Base-by-base conservation (phyloP, 2,888 invertebrate genomes). In the Drosophila engyochracea region DNA sequence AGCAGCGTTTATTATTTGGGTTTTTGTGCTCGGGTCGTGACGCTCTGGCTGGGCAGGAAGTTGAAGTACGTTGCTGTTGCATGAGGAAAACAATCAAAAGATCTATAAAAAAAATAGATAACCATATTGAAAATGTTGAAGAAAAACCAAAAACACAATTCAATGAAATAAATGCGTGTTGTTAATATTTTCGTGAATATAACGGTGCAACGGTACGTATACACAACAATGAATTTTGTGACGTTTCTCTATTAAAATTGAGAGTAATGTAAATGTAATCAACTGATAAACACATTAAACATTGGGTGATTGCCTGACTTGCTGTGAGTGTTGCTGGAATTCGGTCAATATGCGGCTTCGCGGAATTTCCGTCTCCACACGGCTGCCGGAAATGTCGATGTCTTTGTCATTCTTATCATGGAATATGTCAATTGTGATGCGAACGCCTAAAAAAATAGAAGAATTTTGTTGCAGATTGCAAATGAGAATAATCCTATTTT, bases 351-450 rank as follows among this genome's bases (percentile, higher is more conserved):
- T 93, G 69, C 90, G 92, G 67, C 93, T 93, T 12, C 91, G 90
- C 1, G 93, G 93, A 47, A 93, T 91, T 52, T 93, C 93, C 22
- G 93, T 93, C 70, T 92, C 93, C 55, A 93, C 91, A 33, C 92
- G 91, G 60, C 92, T 92, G 52, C 91, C 93, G n/a, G 90, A 75
- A 54, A 93, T 85, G 63, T 93, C 91, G 52, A 90, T 73, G 2
- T 75, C 76, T 31, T 72, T 84, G 30, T 90, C 87, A 54, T 85
- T 69, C 28, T 79, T 86, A 59, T 92, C 92, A 62, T 91, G 92
- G 55, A 85, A 91, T 39, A 93, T 93, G 57, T 93, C 93, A 58
- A 93, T 91, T 7, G 91, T 89, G 19, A 93, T 93, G 65, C 93
- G 93, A 19, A 93, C 92, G 54, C 93, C 93, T 93, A 14, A 6